Conservation (phyloP, 2,888 invertebrate genomes). For the Lepidocyrtinus sp. region DNA sequence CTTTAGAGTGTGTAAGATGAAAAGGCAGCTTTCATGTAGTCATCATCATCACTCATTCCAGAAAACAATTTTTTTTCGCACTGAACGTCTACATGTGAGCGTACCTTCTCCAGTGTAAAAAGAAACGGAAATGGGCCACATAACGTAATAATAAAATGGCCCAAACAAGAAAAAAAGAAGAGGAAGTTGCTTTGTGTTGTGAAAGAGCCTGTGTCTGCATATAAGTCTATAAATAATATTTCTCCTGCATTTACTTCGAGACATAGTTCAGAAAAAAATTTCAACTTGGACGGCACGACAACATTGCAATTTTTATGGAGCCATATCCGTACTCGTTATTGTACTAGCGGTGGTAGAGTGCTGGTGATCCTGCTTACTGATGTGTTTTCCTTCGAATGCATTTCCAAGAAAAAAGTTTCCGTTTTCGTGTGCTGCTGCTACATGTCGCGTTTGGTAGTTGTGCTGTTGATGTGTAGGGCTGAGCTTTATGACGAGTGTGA, state of each 20-base stretch:
- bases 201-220: not conserved
- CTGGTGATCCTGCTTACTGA: too few species aligned
- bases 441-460: not conserved
- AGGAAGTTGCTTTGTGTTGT: slow-evolving; percentile 2
- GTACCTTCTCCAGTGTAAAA: not conserved
- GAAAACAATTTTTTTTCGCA: slow-evolving; percentile 1
- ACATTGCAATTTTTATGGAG: not conserved
- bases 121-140: slow-evolving; percentile 36
- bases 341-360: not conserved
- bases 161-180: slow-evolving; percentile 18
- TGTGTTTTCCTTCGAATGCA: not conserved
- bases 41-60: not conserved
- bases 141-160: slow-evolving; percentile 27
- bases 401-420: not conserved
- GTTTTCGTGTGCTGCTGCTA: not conserved
- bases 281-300: not conserved
- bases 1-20: slow-evolving; percentile 33
- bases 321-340: not conserved
- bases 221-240: not conserved
- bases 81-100: not conserved
- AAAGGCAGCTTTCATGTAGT: slow-evolving; percentile 5
- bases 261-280: not conserved
- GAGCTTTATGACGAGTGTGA: not conserved
- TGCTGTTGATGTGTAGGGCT: not conserved
- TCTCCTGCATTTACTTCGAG: not conserved